Base-by-base conservation (phyloP, 2,797 vertebrate species). In the Oreortyx pictus region DNA sequence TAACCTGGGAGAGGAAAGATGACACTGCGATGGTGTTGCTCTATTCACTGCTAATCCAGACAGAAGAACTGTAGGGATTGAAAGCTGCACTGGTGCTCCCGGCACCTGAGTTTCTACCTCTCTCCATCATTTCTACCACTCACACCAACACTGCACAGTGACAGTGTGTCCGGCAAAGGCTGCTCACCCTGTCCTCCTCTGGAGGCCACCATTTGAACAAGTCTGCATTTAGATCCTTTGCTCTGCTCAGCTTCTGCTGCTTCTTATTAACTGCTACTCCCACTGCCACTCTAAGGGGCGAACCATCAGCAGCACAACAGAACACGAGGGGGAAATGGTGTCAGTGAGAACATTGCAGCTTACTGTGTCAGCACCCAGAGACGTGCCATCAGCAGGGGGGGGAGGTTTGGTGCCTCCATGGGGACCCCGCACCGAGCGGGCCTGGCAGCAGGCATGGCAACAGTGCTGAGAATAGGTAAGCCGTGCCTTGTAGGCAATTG, bases 121-220 rank as follows among this genome's bases (percentile, higher is more conserved):
- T 91, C 52, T 50, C 75, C 78, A 83, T 46, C 46, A 20, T 57
- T 95, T 87, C 57, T 65, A n/a, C 60, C 76, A 72, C 56, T 76
- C 39, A 2, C 29, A 66, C 39, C 81, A 84, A 78, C 27, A 46
- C 7, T 19, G 35, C 79, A 80, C 33, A 90, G 27, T 61, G 82
- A 27, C 52, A 60, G 22, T 5, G 9, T 33, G 12, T 20, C 85
- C 86, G 70, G 74, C 80, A 86, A 79, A 79, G 33, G n/a, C 65
- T 57, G 5, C 44, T 57, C 56, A 37, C 77, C 67, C 56, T 25
- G 27, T 71, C 75, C 68, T 76, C 80, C 47, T 82, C 88, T 74
- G 85, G 71, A 82, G 57, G 81, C 66, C 60, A 86, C 65, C 62
- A 39, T 81, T 33, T 81, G 70, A 88, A 88, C 66, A 88, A 89